phyloP scores from a whole-genome alignment of 2,888 invertebrate species.

The Teinopalpus imperialis region DNA sequence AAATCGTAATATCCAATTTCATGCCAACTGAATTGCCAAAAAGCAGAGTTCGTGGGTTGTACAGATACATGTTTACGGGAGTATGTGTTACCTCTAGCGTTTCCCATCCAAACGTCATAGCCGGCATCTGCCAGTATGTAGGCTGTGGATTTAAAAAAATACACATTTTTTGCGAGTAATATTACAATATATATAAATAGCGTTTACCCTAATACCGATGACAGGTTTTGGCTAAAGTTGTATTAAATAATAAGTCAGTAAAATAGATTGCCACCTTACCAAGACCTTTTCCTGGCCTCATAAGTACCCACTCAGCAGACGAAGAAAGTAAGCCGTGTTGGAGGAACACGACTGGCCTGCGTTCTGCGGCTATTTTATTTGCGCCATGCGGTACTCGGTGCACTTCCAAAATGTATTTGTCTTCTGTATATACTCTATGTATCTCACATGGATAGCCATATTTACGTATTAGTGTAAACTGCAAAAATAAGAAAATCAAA shows the following conservation, averaged over 20 bases:
- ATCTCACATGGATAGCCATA: conserved; percentile 88
- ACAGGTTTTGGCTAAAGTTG: too few species aligned
- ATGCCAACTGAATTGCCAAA: conserved; percentile 85
- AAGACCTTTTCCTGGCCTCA: conserved; percentile 84
- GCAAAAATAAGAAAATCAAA: conserved; percentile 16
- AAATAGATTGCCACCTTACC: too few species aligned
- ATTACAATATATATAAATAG: too few species aligned
- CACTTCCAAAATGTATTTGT: conserved; percentile 90
- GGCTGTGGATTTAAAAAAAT: conserved; percentile 66
- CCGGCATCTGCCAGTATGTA: conserved; percentile 86
- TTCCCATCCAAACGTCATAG: conserved; percentile 93
- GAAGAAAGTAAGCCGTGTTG: conserved; percentile 92
- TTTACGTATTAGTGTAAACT: conserved; percentile 66
- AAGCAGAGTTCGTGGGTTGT: conserved; percentile 55
- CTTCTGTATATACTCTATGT: conserved; percentile 87
- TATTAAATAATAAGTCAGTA: too few species aligned
- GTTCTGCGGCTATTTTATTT: conserved; percentile 34
- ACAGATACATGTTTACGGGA: conserved; percentile 82
- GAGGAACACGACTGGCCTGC: conserved; percentile 83
- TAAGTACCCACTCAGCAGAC: conserved; percentile 90
- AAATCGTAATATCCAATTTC: conserved; percentile 89
- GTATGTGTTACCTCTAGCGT: conserved; percentile 91
- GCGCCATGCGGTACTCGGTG: conserved; percentile 88
- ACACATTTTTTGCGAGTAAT: too few species aligned
- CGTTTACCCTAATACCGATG: too few species aligned